A percentile compares a stretch with the other conserved stretches of the same genome.
Conservation (phyloP, 2,888 invertebrate genomes). For the Anagyrus pseudococci region DNA sequence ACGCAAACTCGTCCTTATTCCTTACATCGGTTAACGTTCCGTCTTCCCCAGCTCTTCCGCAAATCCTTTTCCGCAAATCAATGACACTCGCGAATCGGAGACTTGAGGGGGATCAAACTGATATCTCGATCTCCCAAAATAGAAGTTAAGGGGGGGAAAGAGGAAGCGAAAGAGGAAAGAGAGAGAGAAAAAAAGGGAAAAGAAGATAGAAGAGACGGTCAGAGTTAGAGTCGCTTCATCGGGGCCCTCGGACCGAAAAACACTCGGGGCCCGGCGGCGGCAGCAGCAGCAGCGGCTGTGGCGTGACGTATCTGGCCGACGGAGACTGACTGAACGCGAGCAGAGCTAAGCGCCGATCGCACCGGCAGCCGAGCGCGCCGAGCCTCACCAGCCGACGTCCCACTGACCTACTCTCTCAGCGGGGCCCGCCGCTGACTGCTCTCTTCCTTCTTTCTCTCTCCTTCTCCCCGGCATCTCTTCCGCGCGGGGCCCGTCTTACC, state of each 20-base stretch:
- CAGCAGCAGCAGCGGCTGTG: slow-evolving; percentile 45
- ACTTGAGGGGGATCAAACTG: no score
- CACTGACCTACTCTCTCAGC: slow-evolving; percentile 59
- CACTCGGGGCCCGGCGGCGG: slow-evolving; percentile 24
- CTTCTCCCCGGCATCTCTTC: background rate
- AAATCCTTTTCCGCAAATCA: no score
- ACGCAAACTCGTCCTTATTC: slow-evolving; percentile 1
- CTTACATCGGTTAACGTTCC: slow-evolving; percentile 18
- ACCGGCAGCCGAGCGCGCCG: slow-evolving; percentile 5
- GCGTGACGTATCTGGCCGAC: slow-evolving; percentile 58
- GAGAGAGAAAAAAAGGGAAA: slow-evolving; percentile 5
- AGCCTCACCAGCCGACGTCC: slow-evolving; percentile 55
- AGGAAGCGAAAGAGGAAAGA: background rate
- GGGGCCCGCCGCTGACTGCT: slow-evolving; percentile 26
- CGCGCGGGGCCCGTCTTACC: background rate
- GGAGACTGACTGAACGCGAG: slow-evolving; percentile 59
- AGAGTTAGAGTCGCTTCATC: slow-evolving; percentile 48
- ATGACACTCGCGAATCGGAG: no score
- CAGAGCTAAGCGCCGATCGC: slow-evolving; percentile 26
- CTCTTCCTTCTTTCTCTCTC: slow-evolving; percentile 31
- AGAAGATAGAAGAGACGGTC: background rate
- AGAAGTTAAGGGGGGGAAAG: no score
- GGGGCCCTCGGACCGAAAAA: slow-evolving; percentile 39
- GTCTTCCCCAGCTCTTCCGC: no score
- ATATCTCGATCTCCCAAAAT: no score